Evolutionary conservation across 2,797 vertebrate species (phyloP), one percentile per base, ranked within the genome.

Genomic region (Atherinosoma microstoma): DNA sequence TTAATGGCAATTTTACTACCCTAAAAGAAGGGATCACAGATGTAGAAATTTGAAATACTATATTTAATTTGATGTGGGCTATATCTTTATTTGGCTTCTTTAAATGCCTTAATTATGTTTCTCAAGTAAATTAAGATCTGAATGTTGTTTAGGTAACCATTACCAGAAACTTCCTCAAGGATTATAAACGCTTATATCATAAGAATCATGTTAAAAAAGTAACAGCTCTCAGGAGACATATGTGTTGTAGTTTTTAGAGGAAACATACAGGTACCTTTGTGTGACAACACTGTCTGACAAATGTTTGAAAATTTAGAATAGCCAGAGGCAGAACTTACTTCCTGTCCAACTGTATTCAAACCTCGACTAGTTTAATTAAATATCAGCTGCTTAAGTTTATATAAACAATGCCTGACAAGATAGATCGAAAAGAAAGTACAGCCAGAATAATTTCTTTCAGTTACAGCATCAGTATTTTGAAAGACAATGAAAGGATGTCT

Each of bases 401-500:
- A 20, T 8, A 4, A 38, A 8, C 57, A 4, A 32, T 22, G 36
- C n/a, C 29, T 6, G 2, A 8, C 22, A 3, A 35, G 58, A 42
- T 16, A 22, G 40, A 13, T 6, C 12, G 38, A 66, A 58, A 24
- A 40, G 49, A 56, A 12, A 15, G 13, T 24, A 24, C 20, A 1
- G 3, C 15, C 3, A 15, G 18, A 65, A 60, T 24, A 70, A 27
- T 38, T 47, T 54, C 13, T 32, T 7, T 12, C 3, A 51, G 66
- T 56, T 35, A 2, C 7, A 22, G 15, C 4, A 62, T 1, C 2
- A 34, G 6, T 2, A 13, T 61, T 61, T 30, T 38, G 12, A 36
- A 15, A 61, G 9, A 77, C 70, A 84, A 79, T 72, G 11, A 15
- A 70, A 73, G 76, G 79, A 84, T 76, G 76, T 73, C 42, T 13